Percentiles rank a stretch among this genome's conserved stretches.
Evolutionary conservation across 2,113 vertebrate species (phyloP).

Genomic region (Pedetes capensis): DNA sequence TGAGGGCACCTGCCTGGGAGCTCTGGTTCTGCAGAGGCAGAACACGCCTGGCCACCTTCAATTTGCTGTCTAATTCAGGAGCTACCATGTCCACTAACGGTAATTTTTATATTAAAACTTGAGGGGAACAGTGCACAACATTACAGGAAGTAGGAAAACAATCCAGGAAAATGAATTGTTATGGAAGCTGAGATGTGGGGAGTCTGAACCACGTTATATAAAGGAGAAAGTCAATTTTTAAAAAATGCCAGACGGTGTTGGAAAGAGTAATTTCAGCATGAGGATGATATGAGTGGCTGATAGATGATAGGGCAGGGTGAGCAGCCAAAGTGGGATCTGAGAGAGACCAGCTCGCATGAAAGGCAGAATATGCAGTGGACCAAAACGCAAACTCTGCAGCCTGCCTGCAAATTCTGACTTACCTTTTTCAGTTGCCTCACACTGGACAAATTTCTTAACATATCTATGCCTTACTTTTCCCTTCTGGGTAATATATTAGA

Average conservation of each 20-base stretch:
- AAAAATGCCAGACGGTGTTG: neutral
- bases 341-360: neutral
- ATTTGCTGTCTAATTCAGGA: neutral
- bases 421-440: neutral
- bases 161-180: neutral
- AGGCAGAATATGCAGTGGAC: neutral
- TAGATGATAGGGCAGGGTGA: rapidly evolving
- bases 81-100: too few species aligned
- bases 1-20: too few species aligned
- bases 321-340: neutral
- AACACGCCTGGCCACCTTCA: neutral
- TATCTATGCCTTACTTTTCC: neutral
- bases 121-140: too few species aligned
- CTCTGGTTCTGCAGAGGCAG: too few species aligned
- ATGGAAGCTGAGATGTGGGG: neutral
- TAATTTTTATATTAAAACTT: neutral
- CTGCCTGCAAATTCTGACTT: neutral
- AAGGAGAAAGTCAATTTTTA: neutral
- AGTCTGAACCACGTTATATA: neutral
- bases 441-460: neutral
- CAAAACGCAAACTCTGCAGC: neutral
- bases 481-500: neutral
- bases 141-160: neutral
- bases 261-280: neutral
- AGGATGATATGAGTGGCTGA: neutral